Conservation (phyloP, 2,113 vertebrate genomes). For the Irena cyanogastra region DNA sequence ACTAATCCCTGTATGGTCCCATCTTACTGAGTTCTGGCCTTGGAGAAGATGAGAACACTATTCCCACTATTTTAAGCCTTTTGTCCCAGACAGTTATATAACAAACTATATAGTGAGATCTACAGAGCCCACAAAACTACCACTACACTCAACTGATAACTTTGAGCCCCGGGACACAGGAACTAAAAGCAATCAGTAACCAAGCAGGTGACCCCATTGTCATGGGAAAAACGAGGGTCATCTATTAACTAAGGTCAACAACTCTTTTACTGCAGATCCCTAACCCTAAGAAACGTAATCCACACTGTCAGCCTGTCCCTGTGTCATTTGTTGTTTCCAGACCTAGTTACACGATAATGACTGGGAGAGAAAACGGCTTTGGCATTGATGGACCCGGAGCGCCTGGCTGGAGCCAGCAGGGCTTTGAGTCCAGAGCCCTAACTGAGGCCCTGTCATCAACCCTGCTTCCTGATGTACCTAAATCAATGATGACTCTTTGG, state of each 20-base stretch:
- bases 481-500: background rate
- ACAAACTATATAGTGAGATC: background rate
- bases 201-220: background rate
- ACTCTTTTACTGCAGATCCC: background rate
- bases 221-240: background rate
- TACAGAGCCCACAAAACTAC: background rate
- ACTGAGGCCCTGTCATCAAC: accelerated
- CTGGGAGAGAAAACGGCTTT: background rate
- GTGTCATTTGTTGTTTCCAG: background rate
- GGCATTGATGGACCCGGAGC: background rate
- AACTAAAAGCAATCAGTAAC: background rate
- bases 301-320: background rate
- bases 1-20: background rate
- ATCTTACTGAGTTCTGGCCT: background rate
- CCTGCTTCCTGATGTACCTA: background rate
- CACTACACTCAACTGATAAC: background rate
- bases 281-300: background rate
- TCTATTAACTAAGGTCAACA: background rate
- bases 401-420: background rate
- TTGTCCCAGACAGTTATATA: background rate
- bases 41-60: background rate
- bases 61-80: background rate
- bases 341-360: background rate
- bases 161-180: background rate
- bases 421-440: background rate